Conservation (phyloP, 2,113 vertebrate genomes). For the Lampris megalopsis region DNA sequence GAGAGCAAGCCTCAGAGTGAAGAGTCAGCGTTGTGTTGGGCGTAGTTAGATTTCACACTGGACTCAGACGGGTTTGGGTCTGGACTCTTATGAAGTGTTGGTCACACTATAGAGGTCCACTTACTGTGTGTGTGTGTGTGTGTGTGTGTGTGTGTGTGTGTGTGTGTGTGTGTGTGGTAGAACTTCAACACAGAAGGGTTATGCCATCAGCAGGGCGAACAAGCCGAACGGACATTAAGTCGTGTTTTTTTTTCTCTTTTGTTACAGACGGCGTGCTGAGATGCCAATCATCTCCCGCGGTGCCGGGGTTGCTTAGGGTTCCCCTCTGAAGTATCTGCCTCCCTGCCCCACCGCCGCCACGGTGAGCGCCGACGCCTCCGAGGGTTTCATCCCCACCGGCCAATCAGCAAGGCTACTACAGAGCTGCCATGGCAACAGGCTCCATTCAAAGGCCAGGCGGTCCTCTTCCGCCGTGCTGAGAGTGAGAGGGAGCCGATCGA, state of each 20-base stretch:
- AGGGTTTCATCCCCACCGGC: not conserved
- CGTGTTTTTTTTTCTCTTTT: conserved; percentile 6
- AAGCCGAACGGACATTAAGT: too few relatives aligned
- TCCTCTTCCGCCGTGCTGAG: conserved; percentile 20
- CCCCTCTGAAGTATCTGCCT: not conserved
- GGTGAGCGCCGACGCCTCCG: not conserved
- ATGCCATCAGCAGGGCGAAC: too few relatives aligned
- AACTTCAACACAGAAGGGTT: too few relatives aligned
- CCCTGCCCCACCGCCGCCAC: not conserved
- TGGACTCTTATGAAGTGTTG: too few relatives aligned
- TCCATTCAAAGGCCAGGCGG: not conserved
- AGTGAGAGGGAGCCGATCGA: not conserved
- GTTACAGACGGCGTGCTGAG: conserved; percentile 19
- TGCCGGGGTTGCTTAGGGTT: conserved; percentile 16
- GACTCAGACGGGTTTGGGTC: too few relatives aligned
- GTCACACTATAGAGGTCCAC: too few relatives aligned
- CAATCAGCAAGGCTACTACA: conserved; percentile 19
- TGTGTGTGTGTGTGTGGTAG: too few relatives aligned
- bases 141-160: too few relatives aligned
- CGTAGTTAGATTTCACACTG: too few relatives aligned
- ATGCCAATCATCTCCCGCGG: not conserved
- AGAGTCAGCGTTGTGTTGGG: too few relatives aligned
- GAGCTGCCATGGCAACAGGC: conserved; percentile 30
- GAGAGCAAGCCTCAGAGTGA: too few relatives aligned
- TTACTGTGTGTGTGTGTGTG: too few relatives aligned